Evolutionary conservation across 2,113 vertebrate species (phyloP).

Genomic region (Egretta garzetta): DNA sequence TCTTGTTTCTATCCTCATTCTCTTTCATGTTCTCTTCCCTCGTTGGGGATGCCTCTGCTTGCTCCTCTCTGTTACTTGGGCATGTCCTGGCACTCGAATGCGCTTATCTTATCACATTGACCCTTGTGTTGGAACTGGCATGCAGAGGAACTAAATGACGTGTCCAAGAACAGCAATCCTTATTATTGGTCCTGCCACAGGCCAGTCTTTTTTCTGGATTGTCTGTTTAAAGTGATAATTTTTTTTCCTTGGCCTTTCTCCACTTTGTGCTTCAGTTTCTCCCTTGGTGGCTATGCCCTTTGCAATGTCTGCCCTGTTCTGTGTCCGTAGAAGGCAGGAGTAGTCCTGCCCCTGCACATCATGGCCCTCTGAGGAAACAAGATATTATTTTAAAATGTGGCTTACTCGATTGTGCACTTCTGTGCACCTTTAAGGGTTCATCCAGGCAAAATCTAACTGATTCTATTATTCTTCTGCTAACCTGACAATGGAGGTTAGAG

Average conservation of each 20-base stretch:
- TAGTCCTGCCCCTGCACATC: not conserved
- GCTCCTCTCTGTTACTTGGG: not conserved
- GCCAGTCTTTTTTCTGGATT: not conserved
- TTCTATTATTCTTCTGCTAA: not conserved
- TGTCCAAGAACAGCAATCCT: not conserved
- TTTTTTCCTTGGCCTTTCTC: not conserved
- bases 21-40: not conserved
- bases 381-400: not conserved
- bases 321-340: accelerated
- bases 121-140: not conserved
- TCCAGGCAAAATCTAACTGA: not conserved
- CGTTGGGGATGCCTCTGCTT: not conserved
- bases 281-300: not conserved
- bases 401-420: not conserved
- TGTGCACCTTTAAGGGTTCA: not conserved
- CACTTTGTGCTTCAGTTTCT: not conserved
- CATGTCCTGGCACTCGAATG: not conserved
- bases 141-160: not conserved
- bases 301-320: not conserved
- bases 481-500: not conserved
- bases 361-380: not conserved
- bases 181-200: not conserved
- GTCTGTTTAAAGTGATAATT: not conserved
- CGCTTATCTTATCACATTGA: not conserved
- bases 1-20: not conserved